phyloP scores from a whole-genome alignment of 2,797 vertebrate species.

The Eremophila alpestris region DNA sequence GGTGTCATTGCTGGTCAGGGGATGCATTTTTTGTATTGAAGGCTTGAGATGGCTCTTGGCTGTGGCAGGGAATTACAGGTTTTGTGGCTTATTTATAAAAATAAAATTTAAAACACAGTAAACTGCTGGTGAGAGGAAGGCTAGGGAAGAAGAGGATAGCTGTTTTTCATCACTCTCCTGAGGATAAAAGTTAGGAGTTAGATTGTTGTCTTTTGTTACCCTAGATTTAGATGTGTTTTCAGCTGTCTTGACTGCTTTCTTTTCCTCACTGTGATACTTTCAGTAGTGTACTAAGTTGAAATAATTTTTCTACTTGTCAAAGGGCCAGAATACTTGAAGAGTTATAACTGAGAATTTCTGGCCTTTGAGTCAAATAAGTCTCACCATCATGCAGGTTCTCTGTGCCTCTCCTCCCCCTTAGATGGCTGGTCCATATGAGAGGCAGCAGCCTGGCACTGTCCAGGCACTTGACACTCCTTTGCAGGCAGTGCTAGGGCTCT shows the following conservation, averaged over 20 bases:
- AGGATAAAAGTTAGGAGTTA: neutral
- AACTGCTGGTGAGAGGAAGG: neutral
- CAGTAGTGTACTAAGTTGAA: neutral
- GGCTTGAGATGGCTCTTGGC: neutral
- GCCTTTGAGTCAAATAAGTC: neutral
- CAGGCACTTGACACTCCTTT: rapidly evolving
- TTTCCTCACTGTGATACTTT: neutral
- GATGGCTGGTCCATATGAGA: neutral
- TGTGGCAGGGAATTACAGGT: neutral
- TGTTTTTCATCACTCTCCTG: neutral
- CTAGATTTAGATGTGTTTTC: neutral
- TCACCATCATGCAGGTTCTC: neutral
- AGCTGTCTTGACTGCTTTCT: neutral
- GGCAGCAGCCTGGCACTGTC: neutral
- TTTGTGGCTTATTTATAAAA: neutral
- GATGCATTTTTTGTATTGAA: neutral
- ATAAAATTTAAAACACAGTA: neutral
- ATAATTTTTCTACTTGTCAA: neutral
- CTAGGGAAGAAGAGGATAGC: neutral
- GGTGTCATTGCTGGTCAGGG: neutral
- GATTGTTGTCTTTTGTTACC: neutral
- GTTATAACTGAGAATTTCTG: neutral
- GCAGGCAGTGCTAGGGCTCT: rapidly evolving
- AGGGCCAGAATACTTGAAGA: neutral
- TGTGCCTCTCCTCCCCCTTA: neutral